A percentile compares a stretch with the other conserved stretches of the same genome.
Evolutionary conservation across 2,888 invertebrate species (phyloP).

Genomic region (Microplitis deprimator): DNA sequence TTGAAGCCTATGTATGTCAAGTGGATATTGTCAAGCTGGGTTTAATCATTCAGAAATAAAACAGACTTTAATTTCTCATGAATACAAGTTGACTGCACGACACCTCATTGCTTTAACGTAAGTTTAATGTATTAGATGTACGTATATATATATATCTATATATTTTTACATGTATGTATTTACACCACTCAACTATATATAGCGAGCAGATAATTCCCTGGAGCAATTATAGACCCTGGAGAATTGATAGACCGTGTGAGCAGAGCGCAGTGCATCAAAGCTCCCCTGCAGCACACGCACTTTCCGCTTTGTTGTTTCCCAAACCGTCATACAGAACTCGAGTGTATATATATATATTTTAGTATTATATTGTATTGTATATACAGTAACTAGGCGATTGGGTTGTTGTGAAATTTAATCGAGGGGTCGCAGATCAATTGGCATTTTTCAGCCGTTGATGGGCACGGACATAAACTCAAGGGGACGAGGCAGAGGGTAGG

Average conservation of each 20-base stretch:
- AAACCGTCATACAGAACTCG: background rate
- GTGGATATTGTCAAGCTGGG: constrained; percentile 14
- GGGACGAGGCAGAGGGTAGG: constrained; percentile 42
- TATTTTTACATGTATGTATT: too few species aligned
- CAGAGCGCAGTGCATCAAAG: constrained; percentile 24
- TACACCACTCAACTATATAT: background rate
- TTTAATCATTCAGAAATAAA: constrained; percentile 53
- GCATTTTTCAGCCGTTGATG: constrained; percentile 5
- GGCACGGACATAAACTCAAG: constrained; percentile 4
- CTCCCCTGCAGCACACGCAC: constrained; percentile 23
- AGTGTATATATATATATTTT: background rate
- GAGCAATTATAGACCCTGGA: constrained; percentile 43
- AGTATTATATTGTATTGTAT: constrained; percentile 4
- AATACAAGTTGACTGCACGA: constrained; percentile 56
- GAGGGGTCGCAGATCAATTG: constrained; percentile 40
- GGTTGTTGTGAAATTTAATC: constrained; percentile 64
- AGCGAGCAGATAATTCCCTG: constrained; percentile 47
- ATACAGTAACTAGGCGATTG: constrained; percentile 52
- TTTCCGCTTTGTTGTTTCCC: constrained; percentile 14
- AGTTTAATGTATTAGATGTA: constrained; percentile 13
- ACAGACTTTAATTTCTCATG: constrained; percentile 63
- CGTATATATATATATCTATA: background rate
- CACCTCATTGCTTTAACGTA: constrained; percentile 55
- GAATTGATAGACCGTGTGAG: constrained; percentile 51
- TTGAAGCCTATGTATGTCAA: constrained; percentile 58